Percentiles rank a stretch among this genome's conserved stretches.
phyloP scores from a whole-genome alignment of 2,113 vertebrate genomes.

The Esox niger region DNA sequence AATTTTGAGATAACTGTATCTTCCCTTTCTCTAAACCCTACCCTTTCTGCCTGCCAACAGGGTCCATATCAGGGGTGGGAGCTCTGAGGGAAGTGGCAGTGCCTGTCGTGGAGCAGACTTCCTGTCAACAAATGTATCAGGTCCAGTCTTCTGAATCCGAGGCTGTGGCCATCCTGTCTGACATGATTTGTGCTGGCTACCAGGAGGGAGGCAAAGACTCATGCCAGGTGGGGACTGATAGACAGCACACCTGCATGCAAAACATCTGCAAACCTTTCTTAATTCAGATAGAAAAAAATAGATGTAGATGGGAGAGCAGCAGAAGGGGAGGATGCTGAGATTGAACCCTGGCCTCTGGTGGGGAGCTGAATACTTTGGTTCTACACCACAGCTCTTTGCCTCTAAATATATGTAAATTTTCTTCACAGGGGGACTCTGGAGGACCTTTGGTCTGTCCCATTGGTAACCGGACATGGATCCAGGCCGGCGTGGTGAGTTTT shows the following conservation, averaged over 20 bases:
- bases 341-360: too few relatives aligned
- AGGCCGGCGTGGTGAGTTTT: constrained; percentile 77
- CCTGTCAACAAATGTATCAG: constrained; percentile 68
- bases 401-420: neutral
- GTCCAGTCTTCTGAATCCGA: constrained; percentile 26
- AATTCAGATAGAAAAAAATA: too few relatives aligned
- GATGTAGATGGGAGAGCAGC: too few relatives aligned
- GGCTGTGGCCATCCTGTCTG: constrained; percentile 56
- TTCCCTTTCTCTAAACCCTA: neutral
- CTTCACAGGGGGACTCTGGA: constrained; percentile 72
- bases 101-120: constrained; percentile 66
- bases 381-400: too few relatives aligned
- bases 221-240: too few relatives aligned
- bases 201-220: constrained; percentile 69
- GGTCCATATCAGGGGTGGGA: constrained; percentile 53
- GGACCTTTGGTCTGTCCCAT: constrained; percentile 72
- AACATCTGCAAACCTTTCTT: too few relatives aligned
- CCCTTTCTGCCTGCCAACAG: constrained; percentile 32
- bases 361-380: too few relatives aligned
- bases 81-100: constrained; percentile 69
- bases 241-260: too few relatives aligned
- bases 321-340: too few relatives aligned
- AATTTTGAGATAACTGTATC: neutral
- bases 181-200: constrained; percentile 77
- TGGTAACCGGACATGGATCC: constrained; percentile 68